Evolutionary conservation across 2,888 invertebrate species (phyloP).

Genomic region (Drosophila subsilvestris): DNA sequence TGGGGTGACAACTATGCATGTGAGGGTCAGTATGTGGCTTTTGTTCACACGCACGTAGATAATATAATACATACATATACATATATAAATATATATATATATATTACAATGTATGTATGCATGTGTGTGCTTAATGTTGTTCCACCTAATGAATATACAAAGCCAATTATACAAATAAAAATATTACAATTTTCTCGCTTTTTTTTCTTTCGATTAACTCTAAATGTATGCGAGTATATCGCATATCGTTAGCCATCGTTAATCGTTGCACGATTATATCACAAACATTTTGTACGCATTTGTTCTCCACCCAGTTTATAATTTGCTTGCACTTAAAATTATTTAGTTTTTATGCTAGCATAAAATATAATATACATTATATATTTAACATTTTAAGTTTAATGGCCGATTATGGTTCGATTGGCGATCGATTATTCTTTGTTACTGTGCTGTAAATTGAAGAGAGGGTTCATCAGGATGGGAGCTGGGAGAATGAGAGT

Average conservation of each 20-base stretch:
- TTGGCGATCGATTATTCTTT: slow-evolving; percentile 41
- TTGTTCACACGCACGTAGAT: not conserved
- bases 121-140: slow-evolving; percentile 20
- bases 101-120: slow-evolving; percentile 2
- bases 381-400: slow-evolving; percentile 48
- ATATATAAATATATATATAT: not conserved
- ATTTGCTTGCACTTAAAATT: slow-evolving; percentile 69
- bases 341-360: slow-evolving; percentile 64
- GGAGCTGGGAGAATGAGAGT: slow-evolving; percentile 14
- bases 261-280: slow-evolving; percentile 12
- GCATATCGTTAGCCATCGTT: slow-evolving; percentile 23
- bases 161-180: slow-evolving; percentile 65
- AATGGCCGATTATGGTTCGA: slow-evolving; percentile 49
- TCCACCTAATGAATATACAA: slow-evolving; percentile 53
- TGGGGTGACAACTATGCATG: not conserved
- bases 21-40: not conserved
- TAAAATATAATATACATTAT: slow-evolving; percentile 52
- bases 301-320: slow-evolving; percentile 84
- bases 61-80: slow-evolving; percentile 12
- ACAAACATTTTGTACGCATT: slow-evolving; percentile 7
- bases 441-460: slow-evolving; percentile 36
- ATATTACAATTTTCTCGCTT: slow-evolving; percentile 40
- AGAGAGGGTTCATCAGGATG: slow-evolving; percentile 14
- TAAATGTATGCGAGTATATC: slow-evolving; percentile 6
- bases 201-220: slow-evolving; percentile 49